Evolutionary conservation across 1,140 invertebrate genomes (phyloP).

Genomic region (Tribolium madens): DNA sequence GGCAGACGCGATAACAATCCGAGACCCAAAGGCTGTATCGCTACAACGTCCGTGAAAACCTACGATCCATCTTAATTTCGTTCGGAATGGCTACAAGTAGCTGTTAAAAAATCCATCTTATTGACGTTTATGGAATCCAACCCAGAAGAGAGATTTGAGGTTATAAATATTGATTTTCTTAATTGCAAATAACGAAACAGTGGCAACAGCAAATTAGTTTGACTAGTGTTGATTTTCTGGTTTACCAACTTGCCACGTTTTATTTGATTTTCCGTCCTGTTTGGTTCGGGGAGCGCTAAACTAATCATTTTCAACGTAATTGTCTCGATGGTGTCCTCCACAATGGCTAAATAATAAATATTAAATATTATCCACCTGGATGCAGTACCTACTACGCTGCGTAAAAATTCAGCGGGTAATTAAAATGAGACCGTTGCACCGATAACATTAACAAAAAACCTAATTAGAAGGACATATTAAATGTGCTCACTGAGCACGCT

Average conservation of each 20-base stretch:
- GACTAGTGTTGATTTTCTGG: slow-evolving; percentile 26
- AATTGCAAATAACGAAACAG: slow-evolving; percentile 29
- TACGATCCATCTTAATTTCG: slow-evolving; percentile 28
- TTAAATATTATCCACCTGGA: neutral
- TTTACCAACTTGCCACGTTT: slow-evolving; percentile 30
- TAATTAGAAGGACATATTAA: slow-evolving; percentile 13
- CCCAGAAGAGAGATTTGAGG: neutral
- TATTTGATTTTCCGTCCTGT: slow-evolving; percentile 33
- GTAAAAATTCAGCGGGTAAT: neutral
- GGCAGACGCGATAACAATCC: slow-evolving; percentile 34
- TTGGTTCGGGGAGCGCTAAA: slow-evolving; percentile 14
- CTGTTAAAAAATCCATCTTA: neutral
- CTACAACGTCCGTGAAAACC: slow-evolving; percentile 32
- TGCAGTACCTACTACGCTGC: neutral
- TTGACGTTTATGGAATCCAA: neutral
- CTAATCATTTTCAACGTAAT: slow-evolving; percentile 31
- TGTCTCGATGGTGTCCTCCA: neutral
- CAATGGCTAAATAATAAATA: neutral
- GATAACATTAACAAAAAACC: slow-evolving; percentile 12
- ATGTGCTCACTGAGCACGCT: slow-evolving; percentile 1
- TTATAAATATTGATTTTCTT: slow-evolving; percentile 33
- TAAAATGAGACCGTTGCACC: slow-evolving; percentile 2
- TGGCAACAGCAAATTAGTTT: slow-evolving; percentile 29
- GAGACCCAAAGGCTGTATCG: slow-evolving; percentile 19
- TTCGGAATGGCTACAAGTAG: slow-evolving; percentile 11